Evolutionary conservation across 2,888 invertebrate genomes (phyloP).

Genomic region (Dasypolia templi): DNA sequence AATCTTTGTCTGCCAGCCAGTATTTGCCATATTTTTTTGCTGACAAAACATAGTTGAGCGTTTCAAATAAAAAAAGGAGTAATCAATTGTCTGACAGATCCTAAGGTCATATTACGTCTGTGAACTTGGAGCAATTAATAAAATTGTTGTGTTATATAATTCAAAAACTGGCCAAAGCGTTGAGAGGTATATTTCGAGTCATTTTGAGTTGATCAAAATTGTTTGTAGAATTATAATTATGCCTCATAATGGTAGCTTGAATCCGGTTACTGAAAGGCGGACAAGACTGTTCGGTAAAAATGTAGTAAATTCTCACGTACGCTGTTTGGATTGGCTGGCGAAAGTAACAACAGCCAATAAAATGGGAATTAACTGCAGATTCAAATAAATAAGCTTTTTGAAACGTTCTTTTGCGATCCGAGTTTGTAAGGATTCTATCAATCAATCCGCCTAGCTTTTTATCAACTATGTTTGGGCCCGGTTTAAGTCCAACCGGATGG

Average conservation of each 20-base stretch:
- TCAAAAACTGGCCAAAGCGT: not conserved
- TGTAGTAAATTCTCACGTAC: not conserved
- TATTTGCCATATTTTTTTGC: not conserved
- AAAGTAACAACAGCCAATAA: not conserved
- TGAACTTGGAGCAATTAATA: constrained; percentile 17
- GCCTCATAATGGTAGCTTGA: not conserved
- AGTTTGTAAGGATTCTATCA: not conserved
- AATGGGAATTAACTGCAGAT: too few species aligned
- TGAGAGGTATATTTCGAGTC: not conserved
- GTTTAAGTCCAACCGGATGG: not conserved
- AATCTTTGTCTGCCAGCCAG: not conserved
- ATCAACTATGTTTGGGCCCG: not conserved
- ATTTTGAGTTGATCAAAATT: not conserved
- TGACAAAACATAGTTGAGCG: not conserved
- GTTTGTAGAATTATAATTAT: not conserved
- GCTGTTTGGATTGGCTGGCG: not conserved
- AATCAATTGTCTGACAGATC: not conserved
- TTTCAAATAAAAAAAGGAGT: not conserved
- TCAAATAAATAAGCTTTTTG: not conserved
- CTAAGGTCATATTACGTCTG: not conserved
- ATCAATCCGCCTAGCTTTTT: not conserved
- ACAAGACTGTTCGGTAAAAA: not conserved
- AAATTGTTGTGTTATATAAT: not conserved
- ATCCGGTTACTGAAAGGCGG: not conserved
- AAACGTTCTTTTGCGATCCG: too few species aligned